Percentiles rank a stretch among this genome's conserved stretches.
phyloP scores from a whole-genome alignment of 2,797 vertebrate species.

The Champsocephalus gunnari region DNA sequence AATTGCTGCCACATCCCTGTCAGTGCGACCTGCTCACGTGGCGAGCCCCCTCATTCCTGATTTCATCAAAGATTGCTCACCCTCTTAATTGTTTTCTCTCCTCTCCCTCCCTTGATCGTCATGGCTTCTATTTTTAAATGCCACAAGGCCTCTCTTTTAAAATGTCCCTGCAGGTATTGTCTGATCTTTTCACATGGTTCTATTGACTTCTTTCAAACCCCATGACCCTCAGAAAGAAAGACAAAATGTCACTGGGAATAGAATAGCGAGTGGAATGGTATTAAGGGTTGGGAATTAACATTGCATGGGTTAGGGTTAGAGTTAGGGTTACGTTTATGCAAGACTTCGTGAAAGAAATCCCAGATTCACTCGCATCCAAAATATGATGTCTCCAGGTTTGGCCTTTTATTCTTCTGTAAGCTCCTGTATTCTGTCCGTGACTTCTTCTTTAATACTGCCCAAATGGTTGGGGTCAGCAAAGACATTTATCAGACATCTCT shows the following conservation, averaged over 20 bases:
- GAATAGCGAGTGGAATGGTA: not conserved
- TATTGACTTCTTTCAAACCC: not conserved
- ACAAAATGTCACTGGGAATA: not conserved
- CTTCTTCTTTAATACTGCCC: no score
- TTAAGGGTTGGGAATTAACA: not conserved
- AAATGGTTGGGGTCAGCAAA: no score
- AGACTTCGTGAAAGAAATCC: not conserved
- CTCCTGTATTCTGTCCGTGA: no score
- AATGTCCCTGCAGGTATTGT: slow-evolving; percentile 6
- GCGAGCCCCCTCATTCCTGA: not conserved
- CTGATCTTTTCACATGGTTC: not conserved
- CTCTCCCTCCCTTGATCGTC: not conserved
- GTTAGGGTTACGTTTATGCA: no score
- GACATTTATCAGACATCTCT: no score
- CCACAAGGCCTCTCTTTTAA: slow-evolving; percentile 12
- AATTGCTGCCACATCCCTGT: slow-evolving; percentile 15
- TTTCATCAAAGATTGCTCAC: not conserved
- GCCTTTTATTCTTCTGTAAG: no score
- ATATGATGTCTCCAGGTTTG: no score
- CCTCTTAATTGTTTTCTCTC: slow-evolving; percentile 10
- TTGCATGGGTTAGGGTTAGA: not conserved
- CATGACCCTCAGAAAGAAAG: not conserved
- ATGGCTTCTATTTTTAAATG: slow-evolving; percentile 30
- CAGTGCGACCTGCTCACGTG: not conserved
- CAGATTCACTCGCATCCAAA: no score